These are phyloP conservation scores for Nomada flava DNA, from an alignment of 2,888 invertebrate species.

Conservation along the genomic window DNA sequence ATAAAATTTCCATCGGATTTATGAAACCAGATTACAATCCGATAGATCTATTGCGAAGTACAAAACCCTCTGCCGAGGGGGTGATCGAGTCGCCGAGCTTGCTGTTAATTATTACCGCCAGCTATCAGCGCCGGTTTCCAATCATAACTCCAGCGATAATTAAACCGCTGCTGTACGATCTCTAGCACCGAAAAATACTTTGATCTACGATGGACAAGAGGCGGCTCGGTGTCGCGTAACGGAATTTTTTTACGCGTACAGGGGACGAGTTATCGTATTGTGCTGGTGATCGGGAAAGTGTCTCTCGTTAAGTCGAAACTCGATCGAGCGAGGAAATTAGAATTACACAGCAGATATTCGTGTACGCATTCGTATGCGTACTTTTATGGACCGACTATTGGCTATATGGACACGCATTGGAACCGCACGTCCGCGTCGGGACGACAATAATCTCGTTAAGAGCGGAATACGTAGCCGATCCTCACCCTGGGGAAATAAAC, in stretches of 20 bases:
- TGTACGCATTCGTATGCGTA: constrained; percentile 46
- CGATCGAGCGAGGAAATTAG: constrained; percentile 6
- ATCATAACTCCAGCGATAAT: constrained; percentile 57
- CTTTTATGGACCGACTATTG: constrained; percentile 50
- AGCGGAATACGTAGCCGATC: constrained; percentile 57
- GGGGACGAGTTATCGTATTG: constrained; percentile 45
- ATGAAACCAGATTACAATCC: constrained; percentile 4
- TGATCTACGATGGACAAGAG: constrained; percentile 59
- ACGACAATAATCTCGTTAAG: constrained; percentile 75
- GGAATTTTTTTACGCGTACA: constrained; percentile 44
- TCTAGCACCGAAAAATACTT: constrained; percentile 24
- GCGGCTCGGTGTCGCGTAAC: constrained; percentile 42
- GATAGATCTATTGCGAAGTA: constrained; percentile 3
- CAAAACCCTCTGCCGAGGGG: constrained; percentile 6
- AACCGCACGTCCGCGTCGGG: constrained; percentile 52
- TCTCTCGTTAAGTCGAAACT: constrained; percentile 61
- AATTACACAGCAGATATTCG: constrained; percentile 32
- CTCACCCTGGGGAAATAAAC: constrained; percentile 69
- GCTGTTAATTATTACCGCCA: constrained; percentile 50
- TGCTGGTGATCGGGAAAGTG: constrained; percentile 59
- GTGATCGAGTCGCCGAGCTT: constrained; percentile 42
- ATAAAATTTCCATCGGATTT: too few species aligned
- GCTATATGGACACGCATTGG: constrained; percentile 69
- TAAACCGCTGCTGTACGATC: constrained; percentile 37
- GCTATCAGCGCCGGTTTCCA: constrained; percentile 30